Evolutionary conservation across 2,113 vertebrate genomes (phyloP).

Genomic region (Glareola pratincola): DNA sequence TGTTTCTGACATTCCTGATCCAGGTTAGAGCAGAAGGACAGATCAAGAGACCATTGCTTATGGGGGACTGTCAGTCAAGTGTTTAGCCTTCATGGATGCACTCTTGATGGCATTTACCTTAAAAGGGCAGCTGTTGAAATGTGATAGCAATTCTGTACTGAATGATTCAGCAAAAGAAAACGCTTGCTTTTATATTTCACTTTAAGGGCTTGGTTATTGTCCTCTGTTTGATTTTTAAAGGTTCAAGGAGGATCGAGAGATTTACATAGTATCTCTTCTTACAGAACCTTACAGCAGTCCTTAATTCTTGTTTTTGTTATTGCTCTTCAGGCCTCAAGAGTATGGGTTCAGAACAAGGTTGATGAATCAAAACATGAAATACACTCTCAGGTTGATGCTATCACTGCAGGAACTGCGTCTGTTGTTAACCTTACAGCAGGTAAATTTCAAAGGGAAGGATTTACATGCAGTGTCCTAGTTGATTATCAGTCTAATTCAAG

Average conservation of each 20-base stretch:
- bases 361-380: conserved; percentile 99
- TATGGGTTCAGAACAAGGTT: conserved; percentile 99
- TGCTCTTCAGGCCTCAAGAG: conserved; percentile 88
- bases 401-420: conserved; percentile 96
- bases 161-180: not conserved
- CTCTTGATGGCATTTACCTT: not conserved
- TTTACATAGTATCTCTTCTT: not conserved
- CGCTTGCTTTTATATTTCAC: not conserved
- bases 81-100: not conserved
- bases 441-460: conserved; percentile 63
- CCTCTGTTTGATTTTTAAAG: not conserved
- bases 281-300: not conserved
- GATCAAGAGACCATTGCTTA: not conserved
- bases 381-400: conserved; percentile 98
- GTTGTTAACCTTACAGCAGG: conserved; percentile 99
- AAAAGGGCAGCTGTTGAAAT: not conserved
- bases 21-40: not conserved
- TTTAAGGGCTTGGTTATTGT: not conserved
- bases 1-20: not conserved
- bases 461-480: not conserved
- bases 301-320: conserved; percentile 29
- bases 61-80: not conserved
- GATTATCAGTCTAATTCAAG: not conserved
- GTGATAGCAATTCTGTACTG: not conserved
- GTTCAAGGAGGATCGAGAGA: not conserved